Evolutionary conservation across 2,888 invertebrate genomes (phyloP).

Genomic region (Elysia crispata): DNA sequence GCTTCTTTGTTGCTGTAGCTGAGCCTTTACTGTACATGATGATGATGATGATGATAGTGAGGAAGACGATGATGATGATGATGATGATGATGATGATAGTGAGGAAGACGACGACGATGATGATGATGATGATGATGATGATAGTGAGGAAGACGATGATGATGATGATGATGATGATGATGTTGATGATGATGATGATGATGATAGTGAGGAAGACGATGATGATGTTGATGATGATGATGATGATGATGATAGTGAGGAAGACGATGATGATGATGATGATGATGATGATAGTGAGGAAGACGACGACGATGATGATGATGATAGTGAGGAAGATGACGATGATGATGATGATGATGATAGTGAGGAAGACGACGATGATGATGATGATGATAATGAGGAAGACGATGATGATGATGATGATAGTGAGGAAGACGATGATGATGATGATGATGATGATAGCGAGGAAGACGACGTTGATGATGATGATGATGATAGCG

Average conservation of each 20-base stretch:
- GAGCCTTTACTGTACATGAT: too few species aligned
- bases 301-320: too few species aligned
- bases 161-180: conserved; percentile 37
- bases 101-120: too few species aligned
- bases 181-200: conserved; percentile 23
- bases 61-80: too few species aligned
- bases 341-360: too few species aligned
- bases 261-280: neutral
- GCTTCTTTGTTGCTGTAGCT: too few species aligned
- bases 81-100: too few species aligned
- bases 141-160: conserved; percentile 34
- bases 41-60: too few species aligned
- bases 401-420: neutral
- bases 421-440: conserved; percentile 25
- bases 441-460: neutral
- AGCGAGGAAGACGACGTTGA: neutral
- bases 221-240: neutral
- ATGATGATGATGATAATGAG: too few species aligned
- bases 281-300: neutral
- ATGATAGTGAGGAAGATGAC: too few species aligned
- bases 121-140: conserved; percentile 37
- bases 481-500: neutral
- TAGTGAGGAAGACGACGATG: too few species aligned
- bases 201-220: conserved; percentile 24
- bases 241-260: neutral